Conservation (phyloP, 2,797 vertebrate species). For the Sylvia borin region DNA sequence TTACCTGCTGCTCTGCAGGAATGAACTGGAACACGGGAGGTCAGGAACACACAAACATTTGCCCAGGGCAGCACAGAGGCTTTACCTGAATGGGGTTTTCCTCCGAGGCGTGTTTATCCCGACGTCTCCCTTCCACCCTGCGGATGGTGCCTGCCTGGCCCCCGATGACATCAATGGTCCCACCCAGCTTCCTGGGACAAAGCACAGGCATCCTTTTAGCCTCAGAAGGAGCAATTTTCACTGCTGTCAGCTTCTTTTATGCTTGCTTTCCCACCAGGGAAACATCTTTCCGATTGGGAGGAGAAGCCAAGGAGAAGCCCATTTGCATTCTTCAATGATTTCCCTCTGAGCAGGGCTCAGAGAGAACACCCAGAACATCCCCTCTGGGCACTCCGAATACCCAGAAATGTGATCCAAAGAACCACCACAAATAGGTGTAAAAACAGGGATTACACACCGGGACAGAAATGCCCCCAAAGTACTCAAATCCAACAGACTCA, state of each 20-base stretch:
- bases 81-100: constrained; percentile 77
- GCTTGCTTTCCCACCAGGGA: not conserved
- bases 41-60: not conserved
- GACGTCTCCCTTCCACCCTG: constrained; percentile 74
- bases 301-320: not conserved
- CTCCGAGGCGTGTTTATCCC: constrained; percentile 74
- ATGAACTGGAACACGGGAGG: not conserved
- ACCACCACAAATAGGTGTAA: fast-evolving
- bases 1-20: not conserved
- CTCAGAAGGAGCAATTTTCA: not conserved
- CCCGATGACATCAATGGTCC: constrained; percentile 75
- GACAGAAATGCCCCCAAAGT: not conserved
- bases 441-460: not conserved
- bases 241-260: not conserved
- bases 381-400: not conserved
- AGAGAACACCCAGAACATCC: too few species aligned
- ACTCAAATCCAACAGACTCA: not conserved
- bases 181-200: constrained; percentile 74
- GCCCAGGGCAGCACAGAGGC: not conserved
- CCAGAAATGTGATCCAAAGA: not conserved
- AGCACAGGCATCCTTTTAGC: constrained; percentile 4
- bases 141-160: constrained; percentile 76
- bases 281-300: not conserved
- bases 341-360: not conserved
- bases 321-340: not conserved